These are phyloP conservation scores for Drosophila monieri DNA, from an alignment of 2,888 invertebrate genomes.

Conservation along the genomic window DNA sequence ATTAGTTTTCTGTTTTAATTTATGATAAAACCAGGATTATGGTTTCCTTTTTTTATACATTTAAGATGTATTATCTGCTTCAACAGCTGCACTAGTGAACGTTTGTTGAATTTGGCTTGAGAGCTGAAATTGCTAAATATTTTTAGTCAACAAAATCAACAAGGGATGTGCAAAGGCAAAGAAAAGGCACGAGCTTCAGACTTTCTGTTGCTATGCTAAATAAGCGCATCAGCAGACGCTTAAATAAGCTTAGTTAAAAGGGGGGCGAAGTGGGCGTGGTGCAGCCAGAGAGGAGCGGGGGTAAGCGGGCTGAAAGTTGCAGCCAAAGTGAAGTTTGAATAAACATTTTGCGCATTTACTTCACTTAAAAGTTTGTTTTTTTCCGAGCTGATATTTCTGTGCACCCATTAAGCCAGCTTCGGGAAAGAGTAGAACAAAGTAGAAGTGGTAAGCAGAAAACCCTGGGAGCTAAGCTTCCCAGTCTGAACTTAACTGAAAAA, in stretches of 20 bases:
- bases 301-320: conserved; percentile 54
- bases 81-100: conserved; percentile 13
- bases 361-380: conserved; percentile 72
- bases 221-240: conserved; percentile 54
- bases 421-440: conserved; percentile 43
- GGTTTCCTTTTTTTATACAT: neutral
- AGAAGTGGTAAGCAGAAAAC: conserved; percentile 44
- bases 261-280: conserved; percentile 30
- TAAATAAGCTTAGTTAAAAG: conserved; percentile 74
- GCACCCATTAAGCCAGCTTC: conserved; percentile 62
- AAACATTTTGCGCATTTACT: conserved; percentile 80
- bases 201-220: conserved; percentile 47
- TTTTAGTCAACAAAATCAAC: conserved; percentile 58
- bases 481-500: conserved; percentile 47
- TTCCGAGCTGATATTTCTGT: conserved; percentile 67
- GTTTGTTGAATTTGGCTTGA: conserved; percentile 61
- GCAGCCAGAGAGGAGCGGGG: neutral
- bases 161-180: conserved; percentile 37
- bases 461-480: conserved; percentile 57
- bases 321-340: conserved; percentile 78
- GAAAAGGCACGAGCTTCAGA: conserved; percentile 13
- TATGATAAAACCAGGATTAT: conserved; percentile 4
- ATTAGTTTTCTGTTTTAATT: neutral
- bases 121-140: conserved; percentile 60
- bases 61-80: neutral